Evolutionary conservation across 2,888 invertebrate species (phyloP), one percentile per base, ranked within the genome.

Genomic region (Calephelis perditalis): DNA sequence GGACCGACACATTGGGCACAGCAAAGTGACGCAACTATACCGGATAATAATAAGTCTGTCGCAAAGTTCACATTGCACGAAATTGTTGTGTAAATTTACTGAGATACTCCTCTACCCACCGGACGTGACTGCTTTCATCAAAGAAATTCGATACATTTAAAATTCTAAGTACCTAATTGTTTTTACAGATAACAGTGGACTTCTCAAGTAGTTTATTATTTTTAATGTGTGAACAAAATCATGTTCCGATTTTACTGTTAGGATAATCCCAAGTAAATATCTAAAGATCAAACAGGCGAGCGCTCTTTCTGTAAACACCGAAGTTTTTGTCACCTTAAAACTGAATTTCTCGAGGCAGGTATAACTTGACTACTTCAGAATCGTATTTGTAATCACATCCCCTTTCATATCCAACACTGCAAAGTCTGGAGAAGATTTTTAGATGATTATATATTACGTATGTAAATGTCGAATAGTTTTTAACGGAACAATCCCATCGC

Each of bases 151-250:
- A 10, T 12, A 44, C 26, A 26, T 40, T 26, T 8, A 43, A 56
- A 43, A 56, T 56, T 37, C 7, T 35, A 11, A 8, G 11, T 55
- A 40, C 37, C 7, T 40, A 56, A 40, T 56, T 44, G 4, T 26
- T 47, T 47, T 47, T 47, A 8, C 47, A 12, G 26, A 15, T 15
- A 15, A 47, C 15, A n/a, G 45, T 5, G 47, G 12, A 15, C 47
- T 47, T 15, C 47, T 47, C 47, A 47, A 47, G 47, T 47, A 47
- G 47, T 15, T 47, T 47, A 47, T 47, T 47, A 47, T 47, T 15
- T 47, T 7, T 47, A 15, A 47, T 47, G 47, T 47, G 47, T 47
- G 12, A 47, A 47, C 47, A 47, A 47, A 47, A 47, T 47, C 47
- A 47, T 47, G 47, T 47, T 15, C 47, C 8, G 8, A 47, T 15